A percentile compares a stretch with the other conserved stretches of the same genome.
Evolutionary conservation across 2,113 vertebrate species (phyloP).

Genomic region (Amphilophus citrinellus): DNA sequence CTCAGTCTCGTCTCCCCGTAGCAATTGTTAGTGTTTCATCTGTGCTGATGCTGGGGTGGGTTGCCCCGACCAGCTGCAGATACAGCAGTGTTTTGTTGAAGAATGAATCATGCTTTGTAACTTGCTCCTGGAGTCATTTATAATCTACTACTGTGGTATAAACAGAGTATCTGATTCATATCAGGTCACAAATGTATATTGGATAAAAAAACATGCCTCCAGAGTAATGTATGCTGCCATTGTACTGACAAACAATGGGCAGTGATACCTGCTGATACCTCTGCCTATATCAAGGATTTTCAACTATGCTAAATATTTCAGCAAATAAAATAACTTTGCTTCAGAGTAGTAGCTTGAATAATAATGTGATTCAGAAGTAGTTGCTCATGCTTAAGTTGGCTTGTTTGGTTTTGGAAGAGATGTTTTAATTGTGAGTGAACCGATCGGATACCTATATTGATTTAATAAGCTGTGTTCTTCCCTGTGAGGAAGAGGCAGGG

Average conservation of each 20-base stretch:
- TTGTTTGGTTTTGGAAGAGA: conserved; percentile 7
- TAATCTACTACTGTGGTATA: not conserved
- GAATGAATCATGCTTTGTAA: not conserved
- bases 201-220: not conserved
- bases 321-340: not conserved
- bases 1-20: not conserved
- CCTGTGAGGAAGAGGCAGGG: not conserved
- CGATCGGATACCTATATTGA: not conserved
- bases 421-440: not conserved
- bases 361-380: not conserved
- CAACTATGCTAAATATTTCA: not conserved
- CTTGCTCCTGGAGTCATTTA: not conserved
- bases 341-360: not conserved
- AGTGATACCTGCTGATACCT: not conserved
- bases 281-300: not conserved
- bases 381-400: not conserved
- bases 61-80: conserved; percentile 12
- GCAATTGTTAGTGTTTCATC: conserved; percentile 22
- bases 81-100: not conserved
- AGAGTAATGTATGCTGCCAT: not conserved
- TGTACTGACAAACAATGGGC: not conserved
- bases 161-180: not conserved
- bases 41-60: not conserved
- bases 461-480: not conserved
- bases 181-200: not conserved